Base-by-base conservation (phyloP, 2,888 invertebrate genomes). In the Mimumesa dahlbomi region DNA sequence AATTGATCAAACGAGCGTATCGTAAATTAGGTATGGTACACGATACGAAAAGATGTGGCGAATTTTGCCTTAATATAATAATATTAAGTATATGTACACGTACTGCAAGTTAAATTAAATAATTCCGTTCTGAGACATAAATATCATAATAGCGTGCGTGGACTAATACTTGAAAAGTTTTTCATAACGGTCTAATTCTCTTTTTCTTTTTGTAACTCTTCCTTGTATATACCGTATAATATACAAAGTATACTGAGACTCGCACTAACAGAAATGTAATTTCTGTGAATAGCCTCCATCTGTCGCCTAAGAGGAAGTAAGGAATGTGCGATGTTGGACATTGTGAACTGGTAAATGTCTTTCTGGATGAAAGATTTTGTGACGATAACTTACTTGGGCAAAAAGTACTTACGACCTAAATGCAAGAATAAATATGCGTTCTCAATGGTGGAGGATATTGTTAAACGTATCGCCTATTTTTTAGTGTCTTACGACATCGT, bases 381-480 rank as follows among this genome's bases (percentile, higher is more conserved):
- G 67, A 63, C 42, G 56, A 77, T 77, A 71, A 73, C 13, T 73
- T 77, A 80, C 18, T 40, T 34, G 53, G 45, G 48, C 34, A 68
- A 46, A 65, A 34, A 38, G 45, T 65, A 7, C 53, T 68, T 75
- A 72, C n/a, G 9, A 34, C 4, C 66, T 75, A 79, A 79, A 73
- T 75, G 73, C 70, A 65, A 75, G 36, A 68, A 79, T 75, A 79
- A 79, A 79, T 79, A 73, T 68, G 14, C 40, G 31, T 57, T 11
- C 59, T 67, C 61, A 46, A 11, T 50, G 22, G 18, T 29, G 16
- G 16, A 22, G 9, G 16, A 50, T 63, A 58, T 0, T 16, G 38
- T 63, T 80, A 88, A 46, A 88, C 87, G 67, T 88, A 88, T 69
- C 88, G 80, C 63, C 88, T 84, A 80, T 88, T 88, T 82, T 88